A percentile compares a stretch with the other conserved stretches of the same genome.
These are phyloP conservation scores for Penaeus japonicus DNA, from an alignment of 1,140 invertebrate species.

Conservation along the genomic window DNA sequence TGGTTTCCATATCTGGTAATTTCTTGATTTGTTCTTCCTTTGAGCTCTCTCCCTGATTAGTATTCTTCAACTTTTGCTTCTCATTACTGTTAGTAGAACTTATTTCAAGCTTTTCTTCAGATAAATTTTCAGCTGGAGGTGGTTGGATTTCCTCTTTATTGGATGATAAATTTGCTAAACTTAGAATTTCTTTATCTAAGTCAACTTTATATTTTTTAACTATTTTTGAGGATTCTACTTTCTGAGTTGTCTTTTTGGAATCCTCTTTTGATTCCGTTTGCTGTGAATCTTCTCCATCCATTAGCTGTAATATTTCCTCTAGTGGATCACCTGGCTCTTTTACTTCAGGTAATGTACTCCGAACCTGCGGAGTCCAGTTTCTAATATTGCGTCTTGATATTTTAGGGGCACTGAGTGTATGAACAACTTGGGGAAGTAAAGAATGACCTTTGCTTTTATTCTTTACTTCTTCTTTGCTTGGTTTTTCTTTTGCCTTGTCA, in stretches of 20 bases:
- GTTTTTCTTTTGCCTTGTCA: background rate
- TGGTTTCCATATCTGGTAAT: background rate
- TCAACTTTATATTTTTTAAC: constrained; percentile 57
- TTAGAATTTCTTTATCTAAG: constrained; percentile 47
- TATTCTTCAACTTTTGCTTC: background rate
- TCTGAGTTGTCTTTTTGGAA: constrained; percentile 6
- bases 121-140: too few species aligned
- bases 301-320: constrained; percentile 36
- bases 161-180: constrained; percentile 28
- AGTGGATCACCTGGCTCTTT: background rate
- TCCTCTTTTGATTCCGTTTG: background rate
- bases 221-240: constrained; percentile 53
- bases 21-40: background rate
- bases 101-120: too few species aligned
- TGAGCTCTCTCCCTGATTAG: background rate
- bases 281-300: constrained; percentile 21
- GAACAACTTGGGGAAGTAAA: constrained; percentile 42
- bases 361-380: constrained; percentile 28
- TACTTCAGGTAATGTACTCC: background rate
- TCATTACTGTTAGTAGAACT: background rate
- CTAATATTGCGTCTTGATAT: constrained; percentile 29
- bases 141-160: background rate
- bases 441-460: constrained; percentile 19
- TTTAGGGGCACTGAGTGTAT: constrained; percentile 33
- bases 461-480: background rate